Evolutionary conservation across 2,797 vertebrate species (phyloP), one percentile per base, ranked within the genome.

Genomic region (Lutjanus argentimaculatus): DNA sequence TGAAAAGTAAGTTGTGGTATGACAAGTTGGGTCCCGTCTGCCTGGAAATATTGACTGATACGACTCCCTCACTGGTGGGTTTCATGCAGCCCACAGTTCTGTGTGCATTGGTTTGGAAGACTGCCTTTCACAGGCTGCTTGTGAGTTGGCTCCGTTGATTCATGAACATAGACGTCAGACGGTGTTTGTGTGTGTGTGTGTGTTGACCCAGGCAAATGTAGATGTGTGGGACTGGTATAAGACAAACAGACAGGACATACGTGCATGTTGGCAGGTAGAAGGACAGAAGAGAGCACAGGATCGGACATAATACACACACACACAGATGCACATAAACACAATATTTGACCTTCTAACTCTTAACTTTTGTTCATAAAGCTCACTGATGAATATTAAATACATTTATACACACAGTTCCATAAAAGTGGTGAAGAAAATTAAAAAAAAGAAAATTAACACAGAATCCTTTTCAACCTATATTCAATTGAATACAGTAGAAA

Each of bases 51-150:
- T 93, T 76, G 92, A 94, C 84, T 69, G 75, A 73, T 64, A 66
- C 56, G 48, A 68, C 55, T 89, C 75, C 61, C 25, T 67, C 17
- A 25, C 30, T 13, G 48, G 71, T 61, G 78, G 76, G 42, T 59
- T 78, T 67, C 57, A 57, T 49, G 70, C 57, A 64, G 63, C 75
- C 72, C 65, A 19, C 57, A 67, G 42, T n/a, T 77, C n/a, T 52
- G 8, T 55, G 78, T 58, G 78, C 83, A 79, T 10, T 76, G 89
- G 91, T 92, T 82, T 90, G 91, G 88, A 95, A 91, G 89, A 89
- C 55, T 85, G 82, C 58, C 22, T 77, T 80, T 46, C 19, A 57
- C 49, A 63, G 30, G 52, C 42, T 58, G 69, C 49, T 25, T 36
- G 46, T 58, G 65, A 69, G 43, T 22, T 42, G 25, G 73, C 22